Evolutionary conservation across 2,113 vertebrate species (phyloP), one percentile per base, ranked within the genome.

Genomic region (Clarias magur): DNA sequence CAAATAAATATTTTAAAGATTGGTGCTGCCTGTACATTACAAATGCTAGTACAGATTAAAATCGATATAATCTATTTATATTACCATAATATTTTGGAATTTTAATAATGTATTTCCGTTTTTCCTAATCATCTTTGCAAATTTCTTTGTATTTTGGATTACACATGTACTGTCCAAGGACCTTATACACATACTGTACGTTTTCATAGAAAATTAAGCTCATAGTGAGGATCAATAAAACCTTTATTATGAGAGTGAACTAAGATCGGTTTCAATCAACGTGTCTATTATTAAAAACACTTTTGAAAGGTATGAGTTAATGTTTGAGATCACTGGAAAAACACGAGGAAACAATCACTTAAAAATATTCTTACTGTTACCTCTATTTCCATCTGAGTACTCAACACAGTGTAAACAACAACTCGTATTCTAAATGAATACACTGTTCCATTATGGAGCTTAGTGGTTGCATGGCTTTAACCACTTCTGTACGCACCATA

Each of bases 371-470:
- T 25, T 65, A 62, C 82, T 59, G 21, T 23, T 54, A 78, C 25
- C 48, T 16, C 25, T 75, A 60, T 75, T 86, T 86, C 8, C 70
- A 83, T 38, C 78, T 19, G 21, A 34, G 73, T 19, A 42, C 63
- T 75, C 42, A 48, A 59, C 25, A 0, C 53, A 63, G 80, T 54
- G 63, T 4, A 86, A 88, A 86, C 80, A 86, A 83, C 72, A 60
- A 30, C 11, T 82, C 67, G 85, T 84, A 68, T 72, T 83, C 34
- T 72, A 70, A 78, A 62, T 68, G 73, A 42, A 82, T 27, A 79
- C 84, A 83, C 10, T 30, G 60, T 86, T 88, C 88, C 84, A 79
- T 85, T 85, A 76, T 85, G 83, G 57, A 73, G 42, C 34, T 82
- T 48, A 30, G 68, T 7, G 53, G 84, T 67, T 70, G 59, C 56